These are phyloP conservation scores for Drosophila emarginata DNA, from an alignment of 2,888 invertebrate genomes.

Conservation along the genomic window DNA sequence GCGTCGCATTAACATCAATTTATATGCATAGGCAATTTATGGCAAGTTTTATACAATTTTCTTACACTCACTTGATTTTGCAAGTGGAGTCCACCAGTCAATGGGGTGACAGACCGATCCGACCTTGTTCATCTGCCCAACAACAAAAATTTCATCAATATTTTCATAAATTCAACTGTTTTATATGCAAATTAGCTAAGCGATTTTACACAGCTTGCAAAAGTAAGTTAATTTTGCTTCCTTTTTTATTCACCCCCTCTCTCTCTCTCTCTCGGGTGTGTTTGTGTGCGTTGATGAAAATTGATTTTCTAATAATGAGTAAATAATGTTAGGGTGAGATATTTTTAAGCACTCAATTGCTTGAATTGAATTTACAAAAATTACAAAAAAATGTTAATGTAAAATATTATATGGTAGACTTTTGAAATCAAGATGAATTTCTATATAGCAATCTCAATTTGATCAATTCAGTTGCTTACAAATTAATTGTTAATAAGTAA, in stretches of 20 bases:
- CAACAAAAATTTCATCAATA: constrained; percentile 74
- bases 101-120: constrained; percentile 26
- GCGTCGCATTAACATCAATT: constrained; percentile 81
- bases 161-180: constrained; percentile 79
- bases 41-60: constrained; percentile 82
- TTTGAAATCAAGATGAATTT: too few species aligned
- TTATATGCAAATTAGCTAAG: constrained; percentile 82
- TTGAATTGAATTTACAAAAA: constrained; percentile 8
- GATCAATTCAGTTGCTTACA: too few species aligned
- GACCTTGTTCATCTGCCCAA: constrained; percentile 50
- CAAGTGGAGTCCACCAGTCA: constrained; percentile 31
- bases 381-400: too few species aligned
- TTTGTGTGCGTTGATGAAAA: constrained; percentile 31
- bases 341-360: constrained; percentile 2
- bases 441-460: too few species aligned
- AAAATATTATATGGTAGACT: too few species aligned
- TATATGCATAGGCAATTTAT: constrained; percentile 83
- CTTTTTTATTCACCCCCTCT: neutral
- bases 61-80: constrained; percentile 82
- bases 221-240: constrained; percentile 69
- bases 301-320: constrained; percentile 12
- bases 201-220: constrained; percentile 64
- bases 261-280: neutral
- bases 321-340: neutral
- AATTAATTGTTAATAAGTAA: too few species aligned